phyloP scores from a whole-genome alignment of 2,113 vertebrate genomes.

The Proterorhinus semilunaris region DNA sequence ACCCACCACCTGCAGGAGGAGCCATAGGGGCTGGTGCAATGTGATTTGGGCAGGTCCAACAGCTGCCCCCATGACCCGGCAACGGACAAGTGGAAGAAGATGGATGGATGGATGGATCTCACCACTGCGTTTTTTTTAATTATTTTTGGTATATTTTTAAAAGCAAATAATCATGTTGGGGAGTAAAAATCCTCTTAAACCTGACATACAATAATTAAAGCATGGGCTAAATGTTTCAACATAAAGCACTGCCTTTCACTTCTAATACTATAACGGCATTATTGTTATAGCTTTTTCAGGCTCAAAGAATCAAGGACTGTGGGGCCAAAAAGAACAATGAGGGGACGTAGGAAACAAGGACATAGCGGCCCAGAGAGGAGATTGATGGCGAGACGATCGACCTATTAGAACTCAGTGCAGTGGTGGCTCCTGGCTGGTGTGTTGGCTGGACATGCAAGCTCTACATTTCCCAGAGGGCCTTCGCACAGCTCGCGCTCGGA shows the following conservation, averaged over 20 bases:
- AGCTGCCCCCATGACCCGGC: too few relatives aligned
- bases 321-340: background rate
- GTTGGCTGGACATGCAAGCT: slow-evolving; percentile 52
- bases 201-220: too few relatives aligned
- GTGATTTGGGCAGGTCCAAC: too few relatives aligned
- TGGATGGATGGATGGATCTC: too few relatives aligned
- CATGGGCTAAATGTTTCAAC: too few relatives aligned
- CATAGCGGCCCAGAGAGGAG: background rate
- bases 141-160: too few relatives aligned
- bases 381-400: slow-evolving; percentile 41
- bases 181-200: too few relatives aligned
- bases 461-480: slow-evolving; percentile 53
- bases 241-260: background rate
- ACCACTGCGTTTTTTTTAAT: too few relatives aligned
- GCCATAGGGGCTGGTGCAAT: too few relatives aligned
- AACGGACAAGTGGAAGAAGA: too few relatives aligned
- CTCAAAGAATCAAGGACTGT: slow-evolving; percentile 12
- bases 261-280: background rate
- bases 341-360: slow-evolving; percentile 12
- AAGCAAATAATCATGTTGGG: too few relatives aligned
- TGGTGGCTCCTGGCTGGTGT: slow-evolving; percentile 59
- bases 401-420: slow-evolving; percentile 41
- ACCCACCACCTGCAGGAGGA: too few relatives aligned
- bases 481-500: slow-evolving; percentile 19
- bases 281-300: slow-evolving; percentile 25